Evolutionary conservation across 1,140 invertebrate species (phyloP).

Genomic region (Diorhabda sublineata): DNA sequence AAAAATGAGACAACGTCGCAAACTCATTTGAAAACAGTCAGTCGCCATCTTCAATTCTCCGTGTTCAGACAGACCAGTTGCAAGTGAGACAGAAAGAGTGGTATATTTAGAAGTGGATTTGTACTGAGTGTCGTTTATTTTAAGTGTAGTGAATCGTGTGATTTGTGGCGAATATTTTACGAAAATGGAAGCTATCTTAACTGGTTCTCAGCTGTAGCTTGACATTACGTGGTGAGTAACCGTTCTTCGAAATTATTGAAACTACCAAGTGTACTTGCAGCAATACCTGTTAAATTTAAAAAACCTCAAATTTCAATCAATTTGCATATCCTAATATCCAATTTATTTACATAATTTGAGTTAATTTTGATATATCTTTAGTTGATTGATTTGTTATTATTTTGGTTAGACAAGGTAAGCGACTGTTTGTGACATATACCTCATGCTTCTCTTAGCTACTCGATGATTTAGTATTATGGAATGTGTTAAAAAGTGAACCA

Average conservation of each 20-base stretch:
- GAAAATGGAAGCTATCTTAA: constrained; percentile 17
- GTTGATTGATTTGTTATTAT: too few species aligned
- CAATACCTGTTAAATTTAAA: too few species aligned
- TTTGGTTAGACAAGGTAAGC: too few species aligned
- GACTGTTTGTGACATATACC: too few species aligned
- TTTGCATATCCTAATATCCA: too few species aligned
- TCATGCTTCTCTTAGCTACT: too few species aligned
- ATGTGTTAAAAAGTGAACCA: too few species aligned
- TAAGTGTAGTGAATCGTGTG: constrained; percentile 20
- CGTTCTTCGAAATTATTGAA: not conserved
- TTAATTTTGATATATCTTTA: too few species aligned
- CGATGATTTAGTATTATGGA: too few species aligned
- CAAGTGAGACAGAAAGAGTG: constrained; percentile 19
- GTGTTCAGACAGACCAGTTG: constrained; percentile 13
- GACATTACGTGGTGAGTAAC: constrained; percentile 18
- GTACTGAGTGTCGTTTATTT: constrained; percentile 22
- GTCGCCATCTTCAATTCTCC: constrained; percentile 16
- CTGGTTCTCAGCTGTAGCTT: constrained; percentile 12
- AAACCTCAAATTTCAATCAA: too few species aligned
- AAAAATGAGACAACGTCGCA: not conserved
- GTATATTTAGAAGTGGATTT: constrained; percentile 23
- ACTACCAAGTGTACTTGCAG: too few species aligned
- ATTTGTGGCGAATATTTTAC: constrained; percentile 11
- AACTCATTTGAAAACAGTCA: not conserved
- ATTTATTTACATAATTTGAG: too few species aligned